Percentiles rank a stretch among this genome's conserved stretches.
Evolutionary conservation across 1,140 invertebrate genomes (phyloP).

Genomic region (Anoplolepis gracilipes): DNA sequence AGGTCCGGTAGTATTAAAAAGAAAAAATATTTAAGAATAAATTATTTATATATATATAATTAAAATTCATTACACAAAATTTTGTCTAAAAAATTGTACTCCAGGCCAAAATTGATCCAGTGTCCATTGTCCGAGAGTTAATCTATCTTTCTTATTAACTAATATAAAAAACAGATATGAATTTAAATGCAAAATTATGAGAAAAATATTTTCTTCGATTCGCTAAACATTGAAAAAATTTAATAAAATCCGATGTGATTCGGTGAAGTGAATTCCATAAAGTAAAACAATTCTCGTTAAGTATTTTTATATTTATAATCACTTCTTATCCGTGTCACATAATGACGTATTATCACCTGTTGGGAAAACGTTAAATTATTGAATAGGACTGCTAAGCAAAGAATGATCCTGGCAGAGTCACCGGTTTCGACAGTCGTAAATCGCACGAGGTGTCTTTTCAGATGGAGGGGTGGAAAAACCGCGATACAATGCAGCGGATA

Average conservation of each 20-base stretch:
- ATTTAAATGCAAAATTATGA: neutral
- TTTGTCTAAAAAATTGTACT: too few species aligned
- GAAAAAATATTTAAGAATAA: too few species aligned
- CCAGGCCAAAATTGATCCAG: too few species aligned
- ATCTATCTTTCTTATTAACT: neutral
- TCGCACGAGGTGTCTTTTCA: conserved; percentile 3
- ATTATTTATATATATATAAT: too few species aligned
- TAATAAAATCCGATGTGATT: neutral
- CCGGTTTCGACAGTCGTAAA: neutral
- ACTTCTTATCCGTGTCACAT: neutral
- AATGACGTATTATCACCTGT: neutral
- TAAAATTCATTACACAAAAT: too few species aligned
- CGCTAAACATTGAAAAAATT: conserved; percentile 1
- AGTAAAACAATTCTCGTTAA: neutral
- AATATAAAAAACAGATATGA: neutral
- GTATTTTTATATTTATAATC: neutral
- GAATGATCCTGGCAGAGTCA: neutral
- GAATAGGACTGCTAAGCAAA: neutral
- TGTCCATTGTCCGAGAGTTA: neutral
- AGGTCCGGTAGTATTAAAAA: too few species aligned
- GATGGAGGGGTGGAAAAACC: conserved; percentile 23
- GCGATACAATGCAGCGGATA: conserved; percentile 50
- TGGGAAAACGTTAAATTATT: neutral
- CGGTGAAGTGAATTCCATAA: neutral
- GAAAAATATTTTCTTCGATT: conserved; percentile 1